Conservation (phyloP, 2,113 vertebrate genomes). For the Microcebus lehilahytsara region DNA sequence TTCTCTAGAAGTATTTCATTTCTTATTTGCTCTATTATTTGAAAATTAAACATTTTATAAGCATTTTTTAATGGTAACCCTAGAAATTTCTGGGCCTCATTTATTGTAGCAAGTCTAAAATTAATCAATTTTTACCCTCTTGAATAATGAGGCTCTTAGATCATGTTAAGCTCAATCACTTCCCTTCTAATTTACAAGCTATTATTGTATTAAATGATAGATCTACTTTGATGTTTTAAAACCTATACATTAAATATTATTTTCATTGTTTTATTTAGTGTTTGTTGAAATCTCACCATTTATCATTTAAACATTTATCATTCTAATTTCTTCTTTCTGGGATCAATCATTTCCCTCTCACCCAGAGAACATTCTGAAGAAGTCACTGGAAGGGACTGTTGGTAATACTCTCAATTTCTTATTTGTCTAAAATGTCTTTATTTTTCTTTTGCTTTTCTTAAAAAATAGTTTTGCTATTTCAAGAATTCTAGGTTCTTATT, state of each 20-base stretch:
- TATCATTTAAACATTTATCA: background rate
- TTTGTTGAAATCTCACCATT: background rate
- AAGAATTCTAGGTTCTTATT: background rate
- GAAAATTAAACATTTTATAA: background rate
- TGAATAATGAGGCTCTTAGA: background rate
- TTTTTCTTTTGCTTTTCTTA: background rate
- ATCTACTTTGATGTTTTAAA: background rate
- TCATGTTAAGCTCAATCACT: background rate
- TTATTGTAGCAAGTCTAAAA: background rate
- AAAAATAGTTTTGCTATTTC: background rate
- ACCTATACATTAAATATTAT: background rate
- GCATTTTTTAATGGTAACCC: background rate
- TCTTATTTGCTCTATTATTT: background rate
- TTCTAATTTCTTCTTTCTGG: background rate
- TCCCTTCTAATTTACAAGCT: background rate
- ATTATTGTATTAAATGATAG: background rate
- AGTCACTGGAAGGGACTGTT: background rate
- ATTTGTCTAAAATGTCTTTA: background rate
- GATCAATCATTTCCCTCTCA: background rate
- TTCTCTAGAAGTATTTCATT: background rate
- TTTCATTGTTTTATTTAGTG: background rate
- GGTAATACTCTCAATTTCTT: background rate
- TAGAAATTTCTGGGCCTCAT: background rate
- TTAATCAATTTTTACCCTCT: background rate
- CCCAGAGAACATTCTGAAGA: background rate